phyloP scores from a whole-genome alignment of 2,888 invertebrate species.

The Omphaloscelis lunosa region DNA sequence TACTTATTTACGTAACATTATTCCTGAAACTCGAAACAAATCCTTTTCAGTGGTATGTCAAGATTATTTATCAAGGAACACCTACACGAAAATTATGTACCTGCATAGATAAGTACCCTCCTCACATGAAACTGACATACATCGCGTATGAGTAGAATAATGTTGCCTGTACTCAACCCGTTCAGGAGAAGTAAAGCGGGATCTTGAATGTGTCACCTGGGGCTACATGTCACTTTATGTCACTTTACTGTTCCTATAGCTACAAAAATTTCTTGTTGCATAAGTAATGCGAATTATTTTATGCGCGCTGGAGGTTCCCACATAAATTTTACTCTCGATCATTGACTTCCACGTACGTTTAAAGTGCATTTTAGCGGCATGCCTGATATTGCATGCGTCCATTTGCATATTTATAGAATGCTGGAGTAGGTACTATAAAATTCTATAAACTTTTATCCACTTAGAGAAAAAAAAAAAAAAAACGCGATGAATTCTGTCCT shows the following conservation, averaged over 20 bases:
- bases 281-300: conserved; percentile 36
- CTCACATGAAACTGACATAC: conserved; percentile 11
- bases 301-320: neutral
- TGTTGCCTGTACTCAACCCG: neutral
- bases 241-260: conserved; percentile 18
- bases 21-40: neutral
- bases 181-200: conserved; percentile 16
- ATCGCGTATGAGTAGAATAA: neutral
- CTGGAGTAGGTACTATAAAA: neutral
- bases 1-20: neutral
- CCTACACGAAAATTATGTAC: conserved; percentile 6
- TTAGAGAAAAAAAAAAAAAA: no score
- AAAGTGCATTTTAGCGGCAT: conserved; percentile 18
- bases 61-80: neutral
- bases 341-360: conserved; percentile 10
- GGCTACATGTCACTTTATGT: conserved; percentile 9
- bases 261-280: conserved; percentile 24
- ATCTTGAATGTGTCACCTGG: conserved; percentile 29
- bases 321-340: conserved; percentile 16
- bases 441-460: neutral
- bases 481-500: neutral
- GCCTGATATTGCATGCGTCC: conserved; percentile 11
- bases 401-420: conserved; percentile 14
- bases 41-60: neutral
- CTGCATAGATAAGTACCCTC: neutral